Evolutionary conservation across 1,140 invertebrate genomes (phyloP).

Genomic region (Temnothorax curvispinosus): DNA sequence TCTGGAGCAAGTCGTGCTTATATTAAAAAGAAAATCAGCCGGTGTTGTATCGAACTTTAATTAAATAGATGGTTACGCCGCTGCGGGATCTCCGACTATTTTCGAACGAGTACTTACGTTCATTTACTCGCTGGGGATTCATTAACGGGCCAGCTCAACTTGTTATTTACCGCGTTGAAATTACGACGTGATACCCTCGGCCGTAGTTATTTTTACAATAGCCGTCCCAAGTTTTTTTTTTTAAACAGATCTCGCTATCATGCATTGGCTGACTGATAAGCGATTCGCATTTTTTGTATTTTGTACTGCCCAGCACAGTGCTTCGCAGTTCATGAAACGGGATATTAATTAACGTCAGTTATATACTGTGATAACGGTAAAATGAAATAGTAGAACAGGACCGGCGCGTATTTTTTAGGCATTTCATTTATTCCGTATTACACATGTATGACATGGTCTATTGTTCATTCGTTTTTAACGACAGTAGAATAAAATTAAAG

Average conservation of each 20-base stretch:
- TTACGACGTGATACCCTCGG: conserved; percentile 6
- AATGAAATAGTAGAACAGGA: neutral
- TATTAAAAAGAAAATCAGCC: neutral
- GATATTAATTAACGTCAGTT: conserved; percentile 56
- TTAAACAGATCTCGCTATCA: neutral
- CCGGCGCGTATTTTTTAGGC: conserved; percentile 17
- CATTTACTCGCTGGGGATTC: conserved; percentile 17
- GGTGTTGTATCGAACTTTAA: conserved; percentile 27
- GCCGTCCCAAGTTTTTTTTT: conserved; percentile 16
- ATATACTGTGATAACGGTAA: neutral
- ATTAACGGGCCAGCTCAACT: conserved; percentile 24
- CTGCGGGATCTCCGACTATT: neutral
- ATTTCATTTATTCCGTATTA: conserved; percentile 15
- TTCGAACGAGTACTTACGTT: conserved; percentile 29
- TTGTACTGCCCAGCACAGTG: neutral
- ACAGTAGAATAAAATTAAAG: conserved; percentile 18
- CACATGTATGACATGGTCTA: neutral
- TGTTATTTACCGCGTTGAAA: conserved; percentile 40
- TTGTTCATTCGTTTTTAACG: conserved; percentile 21
- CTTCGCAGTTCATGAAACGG: neutral
- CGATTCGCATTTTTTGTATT: conserved; percentile 23
- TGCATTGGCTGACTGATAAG: conserved; percentile 1
- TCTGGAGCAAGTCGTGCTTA: neutral
- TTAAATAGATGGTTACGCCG: conserved; percentile 27
- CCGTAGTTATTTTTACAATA: conserved; percentile 36